Conservation (phyloP, 2,113 vertebrate species). For the Spea bombifrons region DNA sequence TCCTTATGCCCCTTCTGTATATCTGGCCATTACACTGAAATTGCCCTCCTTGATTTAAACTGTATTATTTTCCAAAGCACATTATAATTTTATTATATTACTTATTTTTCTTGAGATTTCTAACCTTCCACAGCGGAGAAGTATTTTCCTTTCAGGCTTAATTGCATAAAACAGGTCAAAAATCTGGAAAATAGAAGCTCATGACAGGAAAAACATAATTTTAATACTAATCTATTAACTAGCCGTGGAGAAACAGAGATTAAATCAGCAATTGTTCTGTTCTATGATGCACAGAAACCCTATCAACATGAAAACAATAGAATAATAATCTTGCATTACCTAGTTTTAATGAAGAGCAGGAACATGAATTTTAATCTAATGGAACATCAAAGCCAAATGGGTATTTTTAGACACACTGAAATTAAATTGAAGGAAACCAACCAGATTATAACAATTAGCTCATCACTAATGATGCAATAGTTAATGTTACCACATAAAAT, state of each 20-base stretch:
- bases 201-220: constrained; percentile 43
- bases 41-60: too few relatives aligned
- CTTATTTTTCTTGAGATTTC: background rate
- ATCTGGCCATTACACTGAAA: too few relatives aligned
- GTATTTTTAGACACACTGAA: constrained; percentile 34
- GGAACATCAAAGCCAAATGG: constrained; percentile 38
- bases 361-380: constrained; percentile 40
- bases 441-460: constrained; percentile 34
- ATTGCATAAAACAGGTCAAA: constrained; percentile 7
- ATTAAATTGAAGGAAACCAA: constrained; percentile 18
- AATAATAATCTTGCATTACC: constrained; percentile 9
- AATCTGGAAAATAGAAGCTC: constrained; percentile 34
- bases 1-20: too few relatives aligned
- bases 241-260: background rate
- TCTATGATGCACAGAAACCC: constrained; percentile 5
- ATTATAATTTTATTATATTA: too few relatives aligned
- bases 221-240: constrained; percentile 38
- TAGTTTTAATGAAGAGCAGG: constrained; percentile 43
- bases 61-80: too few relatives aligned
- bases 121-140: constrained; percentile 1
- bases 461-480: constrained; percentile 29
- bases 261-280: constrained; percentile 18
- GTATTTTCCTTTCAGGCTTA: background rate
- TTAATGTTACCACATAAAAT: constrained; percentile 29
- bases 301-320: constrained; percentile 13